These are phyloP conservation scores for Lepus americanus DNA, from an alignment of 2,113 vertebrate genomes.

Conservation along the genomic window DNA sequence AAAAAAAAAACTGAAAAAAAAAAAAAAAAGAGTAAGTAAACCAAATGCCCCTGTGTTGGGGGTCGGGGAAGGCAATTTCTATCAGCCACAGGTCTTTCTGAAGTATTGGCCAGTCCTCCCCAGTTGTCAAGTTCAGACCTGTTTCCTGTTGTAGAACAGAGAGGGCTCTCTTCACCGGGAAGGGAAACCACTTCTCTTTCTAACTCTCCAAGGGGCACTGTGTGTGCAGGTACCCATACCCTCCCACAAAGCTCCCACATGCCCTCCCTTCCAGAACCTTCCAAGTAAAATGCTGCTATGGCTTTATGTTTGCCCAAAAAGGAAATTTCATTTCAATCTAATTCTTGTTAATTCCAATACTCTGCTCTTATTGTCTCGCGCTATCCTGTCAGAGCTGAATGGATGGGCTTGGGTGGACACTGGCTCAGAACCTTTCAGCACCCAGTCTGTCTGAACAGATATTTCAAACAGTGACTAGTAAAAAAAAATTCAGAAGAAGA, in stretches of 20 bases:
- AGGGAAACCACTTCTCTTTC: neutral
- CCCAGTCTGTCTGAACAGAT: neutral
- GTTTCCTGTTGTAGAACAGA: neutral
- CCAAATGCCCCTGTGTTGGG: no score
- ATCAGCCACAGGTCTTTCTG: neutral
- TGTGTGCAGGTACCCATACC: neutral
- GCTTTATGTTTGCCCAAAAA: constrained; percentile 19
- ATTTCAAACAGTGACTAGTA: neutral
- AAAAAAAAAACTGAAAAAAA: no score
- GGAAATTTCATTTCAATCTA: neutral
- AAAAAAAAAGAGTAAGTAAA: no score
- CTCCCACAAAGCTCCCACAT: neutral
- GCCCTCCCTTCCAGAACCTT: neutral
- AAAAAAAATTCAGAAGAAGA: neutral
- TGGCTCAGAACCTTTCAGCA: neutral
- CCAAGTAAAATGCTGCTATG: neutral
- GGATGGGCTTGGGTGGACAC: neutral
- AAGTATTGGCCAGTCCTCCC: neutral
- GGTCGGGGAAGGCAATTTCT: neutral
- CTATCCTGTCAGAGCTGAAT: neutral
- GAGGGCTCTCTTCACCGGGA: rapidly evolving
- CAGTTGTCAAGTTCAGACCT: neutral
- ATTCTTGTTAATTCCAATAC: neutral
- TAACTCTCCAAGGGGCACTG: neutral
- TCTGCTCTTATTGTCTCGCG: neutral